A percentile compares a stretch with the other conserved stretches of the same genome.
phyloP scores from a whole-genome alignment of 2,797 vertebrate species.

The Crax fasciolata region DNA sequence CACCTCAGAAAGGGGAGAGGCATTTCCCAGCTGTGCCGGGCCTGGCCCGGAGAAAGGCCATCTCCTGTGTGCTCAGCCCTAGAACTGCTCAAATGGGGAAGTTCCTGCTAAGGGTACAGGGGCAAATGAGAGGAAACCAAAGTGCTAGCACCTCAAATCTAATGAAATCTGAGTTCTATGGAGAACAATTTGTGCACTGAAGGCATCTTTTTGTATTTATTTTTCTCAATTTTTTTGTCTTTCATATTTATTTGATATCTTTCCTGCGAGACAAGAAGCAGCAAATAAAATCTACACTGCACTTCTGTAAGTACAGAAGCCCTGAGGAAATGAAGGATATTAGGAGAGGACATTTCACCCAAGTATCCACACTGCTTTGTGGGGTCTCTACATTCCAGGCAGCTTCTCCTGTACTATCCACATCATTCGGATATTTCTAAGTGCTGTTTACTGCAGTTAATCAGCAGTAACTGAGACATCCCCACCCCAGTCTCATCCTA shows the following conservation, averaged over 20 bases:
- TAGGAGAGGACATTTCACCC: not conserved
- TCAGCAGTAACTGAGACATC: not conserved
- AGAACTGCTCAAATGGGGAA: conserved; percentile 25
- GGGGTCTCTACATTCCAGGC: not conserved
- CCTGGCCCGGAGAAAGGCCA: conserved; percentile 32
- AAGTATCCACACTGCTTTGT: not conserved
- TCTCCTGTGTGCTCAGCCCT: not conserved
- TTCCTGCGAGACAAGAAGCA: not conserved
- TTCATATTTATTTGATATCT: not conserved
- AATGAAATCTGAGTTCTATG: not conserved
- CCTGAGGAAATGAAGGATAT: not conserved
- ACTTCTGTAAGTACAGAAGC: not conserved
- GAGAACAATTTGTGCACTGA: not conserved
- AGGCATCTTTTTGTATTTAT: not conserved
- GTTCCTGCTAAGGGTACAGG: not conserved
- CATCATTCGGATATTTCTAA: not conserved
- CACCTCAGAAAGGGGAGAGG: conserved; percentile 36
- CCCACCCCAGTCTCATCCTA: not conserved
- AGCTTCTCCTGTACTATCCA: not conserved
- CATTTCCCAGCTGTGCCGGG: conserved; percentile 32
- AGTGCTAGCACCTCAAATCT: not conserved
- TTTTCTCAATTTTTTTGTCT: not conserved
- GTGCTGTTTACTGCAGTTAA: not conserved
- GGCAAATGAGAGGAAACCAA: not conserved
- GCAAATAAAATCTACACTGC: not conserved